Evolutionary conservation across 1,140 invertebrate genomes (phyloP).

Genomic region (Pseudobourletiella spinata): DNA sequence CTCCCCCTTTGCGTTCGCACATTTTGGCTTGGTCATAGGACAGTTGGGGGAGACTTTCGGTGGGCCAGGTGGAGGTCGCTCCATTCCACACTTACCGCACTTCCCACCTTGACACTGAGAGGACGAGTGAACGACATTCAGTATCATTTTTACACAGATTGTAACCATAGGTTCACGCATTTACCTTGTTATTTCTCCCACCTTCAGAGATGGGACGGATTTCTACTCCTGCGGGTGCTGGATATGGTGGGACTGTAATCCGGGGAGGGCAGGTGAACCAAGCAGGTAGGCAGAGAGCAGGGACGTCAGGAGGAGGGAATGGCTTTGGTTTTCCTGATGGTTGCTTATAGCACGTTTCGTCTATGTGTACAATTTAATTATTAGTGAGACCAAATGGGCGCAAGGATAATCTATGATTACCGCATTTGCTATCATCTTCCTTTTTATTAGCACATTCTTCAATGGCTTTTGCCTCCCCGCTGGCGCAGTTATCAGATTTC

Average conservation of each 20-base stretch:
- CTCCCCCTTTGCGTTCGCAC: not conserved
- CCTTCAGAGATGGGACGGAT: slow-evolving; percentile 1
- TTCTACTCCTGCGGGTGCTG: not conserved
- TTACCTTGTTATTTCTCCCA: not conserved
- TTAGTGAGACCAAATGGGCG: too few species aligned
- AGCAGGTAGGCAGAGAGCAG: not conserved
- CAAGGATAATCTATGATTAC: too few species aligned
- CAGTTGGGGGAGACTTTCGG: not conserved
- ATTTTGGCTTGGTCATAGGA: not conserved
- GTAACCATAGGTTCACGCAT: too few species aligned
- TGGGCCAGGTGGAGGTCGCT: not conserved
- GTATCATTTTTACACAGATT: too few species aligned
- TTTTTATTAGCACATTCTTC: too few species aligned
- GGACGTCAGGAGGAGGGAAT: not conserved
- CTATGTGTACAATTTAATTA: too few species aligned
- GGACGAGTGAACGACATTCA: not conserved
- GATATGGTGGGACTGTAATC: not conserved
- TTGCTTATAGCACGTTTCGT: too few species aligned
- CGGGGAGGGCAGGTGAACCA: not conserved
- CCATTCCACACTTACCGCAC: not conserved
- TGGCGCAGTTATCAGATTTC: too few species aligned
- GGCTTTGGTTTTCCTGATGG: too few species aligned
- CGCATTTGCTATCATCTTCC: too few species aligned
- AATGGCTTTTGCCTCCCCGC: too few species aligned
- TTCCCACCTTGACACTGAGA: not conserved